Conservation (phyloP, 64 coral and sea anemone species). For the Porites lutea region DNA sequence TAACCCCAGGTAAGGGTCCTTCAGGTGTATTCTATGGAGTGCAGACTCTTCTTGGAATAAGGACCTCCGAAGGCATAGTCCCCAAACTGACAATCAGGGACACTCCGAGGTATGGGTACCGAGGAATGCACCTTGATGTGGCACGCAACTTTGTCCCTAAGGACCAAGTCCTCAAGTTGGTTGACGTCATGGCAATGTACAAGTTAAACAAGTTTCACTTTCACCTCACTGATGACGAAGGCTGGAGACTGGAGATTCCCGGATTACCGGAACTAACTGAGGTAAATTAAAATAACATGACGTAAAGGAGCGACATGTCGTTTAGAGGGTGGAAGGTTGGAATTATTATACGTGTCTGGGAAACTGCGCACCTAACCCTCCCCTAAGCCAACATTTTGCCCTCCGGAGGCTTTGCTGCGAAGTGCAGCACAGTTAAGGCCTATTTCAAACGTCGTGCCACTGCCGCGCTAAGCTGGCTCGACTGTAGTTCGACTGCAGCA, state of each 20-base stretch:
- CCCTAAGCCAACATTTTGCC: too few relatives aligned
- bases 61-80: slow-evolving; percentile 16
- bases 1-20: slow-evolving; percentile 4
- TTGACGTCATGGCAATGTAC: slow-evolving; percentile 57
- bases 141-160: slow-evolving; percentile 67
- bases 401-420: too few relatives aligned
- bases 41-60: slow-evolving; percentile 44
- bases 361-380: too few relatives aligned
- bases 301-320: background rate
- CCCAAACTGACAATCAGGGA: slow-evolving; percentile 62
- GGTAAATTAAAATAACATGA: background rate
- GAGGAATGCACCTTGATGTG: slow-evolving; percentile 73
- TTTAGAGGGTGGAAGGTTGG: too few relatives aligned
- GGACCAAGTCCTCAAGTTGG: slow-evolving; percentile 42
- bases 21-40: slow-evolving; percentile 76
- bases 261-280: slow-evolving; percentile 65
- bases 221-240: slow-evolving; percentile 71
- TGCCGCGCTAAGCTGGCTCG: too few relatives aligned
- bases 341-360: too few relatives aligned
- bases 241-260: slow-evolving; percentile 67
- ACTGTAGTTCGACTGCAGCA: too few relatives aligned
- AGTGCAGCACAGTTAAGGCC: too few relatives aligned
- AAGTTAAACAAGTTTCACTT: slow-evolving; percentile 83
- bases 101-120: slow-evolving; percentile 52
- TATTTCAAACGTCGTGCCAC: too few relatives aligned